Conservation (phyloP, 2,888 invertebrate species). For the Julus scandinavius region DNA sequence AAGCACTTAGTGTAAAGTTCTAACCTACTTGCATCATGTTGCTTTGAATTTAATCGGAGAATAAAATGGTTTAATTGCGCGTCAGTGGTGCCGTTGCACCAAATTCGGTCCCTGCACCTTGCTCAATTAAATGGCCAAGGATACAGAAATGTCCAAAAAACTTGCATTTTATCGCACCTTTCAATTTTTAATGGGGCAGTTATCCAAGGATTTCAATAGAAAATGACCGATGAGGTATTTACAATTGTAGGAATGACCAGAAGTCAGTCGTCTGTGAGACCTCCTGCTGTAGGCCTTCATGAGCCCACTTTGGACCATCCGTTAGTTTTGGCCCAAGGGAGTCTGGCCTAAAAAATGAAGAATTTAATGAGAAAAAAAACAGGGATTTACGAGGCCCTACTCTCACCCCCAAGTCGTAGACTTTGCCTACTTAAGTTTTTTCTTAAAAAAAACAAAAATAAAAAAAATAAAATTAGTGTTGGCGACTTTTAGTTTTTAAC, state of each 20-base stretch:
- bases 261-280: background rate
- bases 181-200: background rate
- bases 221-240: constrained; percentile 42
- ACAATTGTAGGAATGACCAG: background rate
- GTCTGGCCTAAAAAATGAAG: background rate
- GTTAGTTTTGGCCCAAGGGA: background rate
- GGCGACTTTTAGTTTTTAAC: background rate
- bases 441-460: too few relatives aligned
- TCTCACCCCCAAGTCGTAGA: constrained; percentile 22
- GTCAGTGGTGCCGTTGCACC: background rate
- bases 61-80: background rate
- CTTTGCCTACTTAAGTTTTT: background rate
- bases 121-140: background rate
- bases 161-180: constrained; percentile 1
- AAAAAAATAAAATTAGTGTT: constrained; percentile 28
- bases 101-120: background rate
- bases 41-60: background rate
- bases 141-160: background rate
- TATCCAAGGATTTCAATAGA: background rate
- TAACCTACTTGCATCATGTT: background rate
- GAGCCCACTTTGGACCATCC: constrained; percentile 9
- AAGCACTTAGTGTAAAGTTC: background rate
- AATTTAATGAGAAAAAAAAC: background rate
- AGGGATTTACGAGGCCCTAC: constrained; percentile 29
- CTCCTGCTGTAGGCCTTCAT: background rate